Conservation (phyloP, 2,113 vertebrate species). For the Excalfactoria chinensis region DNA sequence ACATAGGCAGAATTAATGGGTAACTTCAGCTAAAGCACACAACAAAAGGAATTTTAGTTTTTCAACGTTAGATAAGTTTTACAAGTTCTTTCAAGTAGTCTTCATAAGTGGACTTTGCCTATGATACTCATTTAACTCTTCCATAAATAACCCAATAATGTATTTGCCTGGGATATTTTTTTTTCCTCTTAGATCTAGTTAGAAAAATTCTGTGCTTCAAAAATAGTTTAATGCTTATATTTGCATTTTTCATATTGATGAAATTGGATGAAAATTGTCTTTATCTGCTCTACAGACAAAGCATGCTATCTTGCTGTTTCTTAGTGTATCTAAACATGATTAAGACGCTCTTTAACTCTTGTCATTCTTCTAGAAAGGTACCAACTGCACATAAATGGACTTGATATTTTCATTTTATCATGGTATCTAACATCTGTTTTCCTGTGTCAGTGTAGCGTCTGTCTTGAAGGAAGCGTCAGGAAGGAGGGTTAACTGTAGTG, state of each 20-base stretch:
- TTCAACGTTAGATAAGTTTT: background rate
- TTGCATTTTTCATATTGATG: background rate
- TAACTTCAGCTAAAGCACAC: background rate
- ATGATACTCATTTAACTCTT: background rate
- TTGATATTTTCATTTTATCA: rapidly evolving
- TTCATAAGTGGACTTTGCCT: background rate
- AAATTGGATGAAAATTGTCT: background rate
- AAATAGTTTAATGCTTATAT: background rate
- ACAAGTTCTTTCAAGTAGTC: background rate
- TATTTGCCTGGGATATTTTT: background rate
- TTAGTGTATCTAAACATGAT: background rate
- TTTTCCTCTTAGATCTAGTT: background rate
- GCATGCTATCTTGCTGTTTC: background rate
- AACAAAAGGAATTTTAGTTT: constrained; percentile 4
- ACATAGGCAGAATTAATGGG: background rate
- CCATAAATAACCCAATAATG: background rate
- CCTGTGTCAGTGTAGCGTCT: background rate
- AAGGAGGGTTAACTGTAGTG: background rate
- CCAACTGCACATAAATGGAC: background rate
- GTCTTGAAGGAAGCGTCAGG: background rate
- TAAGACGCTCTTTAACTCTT: background rate
- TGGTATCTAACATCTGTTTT: background rate
- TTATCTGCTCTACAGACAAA: background rate
- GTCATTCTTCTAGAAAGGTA: background rate
- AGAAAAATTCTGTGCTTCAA: background rate